Base-by-base conservation (phyloP, 1,140 invertebrate genomes). In the Papilio helenus region DNA sequence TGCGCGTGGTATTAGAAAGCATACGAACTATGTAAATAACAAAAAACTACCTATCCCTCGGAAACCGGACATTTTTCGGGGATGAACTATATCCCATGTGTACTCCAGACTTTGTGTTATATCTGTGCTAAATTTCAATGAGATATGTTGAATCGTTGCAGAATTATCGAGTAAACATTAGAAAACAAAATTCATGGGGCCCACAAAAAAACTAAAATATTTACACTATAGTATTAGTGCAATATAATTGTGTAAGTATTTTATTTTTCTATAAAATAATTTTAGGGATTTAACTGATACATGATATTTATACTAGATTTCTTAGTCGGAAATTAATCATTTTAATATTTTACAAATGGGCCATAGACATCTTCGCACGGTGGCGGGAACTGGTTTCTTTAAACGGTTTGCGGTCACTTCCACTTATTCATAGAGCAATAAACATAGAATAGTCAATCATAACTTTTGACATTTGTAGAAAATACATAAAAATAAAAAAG, bases 351-450 rank as follows among this genome's bases (percentile, higher is more conserved):
- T 77, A 39, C 51, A 55, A 55, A 55, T 20, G 76, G 80, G 79
- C 72, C 76, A 71, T 81, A 58, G 49, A 61, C 55, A 42, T 51
- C 58, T 79, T 85, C 81, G 68, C 81, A 79, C 65, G 83, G 86
- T 87, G 84, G 83, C 79, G 86, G 84, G 79, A 85, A 82, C 51
- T 80, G 26, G 74, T 76, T 81, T 81, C 58, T 82, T 72, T 61
- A 16, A 81, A 80, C 76, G 76, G 76, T 72, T 79, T 72, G 79
- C 55, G 51, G 76, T 73, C 72, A 79, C 58, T 81, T 79, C 55
- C 55, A 42, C 51, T 72, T 72, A 9, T 68, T 51, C 29, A 44
- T 72, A 80, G 29, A 68, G 42, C 18, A 79, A 76, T 23, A 72
- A 72, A 72, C 80, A 58, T 82, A 79, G 79, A 80, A 34, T 68